Percentiles rank a stretch among this genome's conserved stretches.
These are phyloP conservation scores for Zaprionus nigranus DNA, from an alignment of 1,140 invertebrate species.

Conservation along the genomic window DNA sequence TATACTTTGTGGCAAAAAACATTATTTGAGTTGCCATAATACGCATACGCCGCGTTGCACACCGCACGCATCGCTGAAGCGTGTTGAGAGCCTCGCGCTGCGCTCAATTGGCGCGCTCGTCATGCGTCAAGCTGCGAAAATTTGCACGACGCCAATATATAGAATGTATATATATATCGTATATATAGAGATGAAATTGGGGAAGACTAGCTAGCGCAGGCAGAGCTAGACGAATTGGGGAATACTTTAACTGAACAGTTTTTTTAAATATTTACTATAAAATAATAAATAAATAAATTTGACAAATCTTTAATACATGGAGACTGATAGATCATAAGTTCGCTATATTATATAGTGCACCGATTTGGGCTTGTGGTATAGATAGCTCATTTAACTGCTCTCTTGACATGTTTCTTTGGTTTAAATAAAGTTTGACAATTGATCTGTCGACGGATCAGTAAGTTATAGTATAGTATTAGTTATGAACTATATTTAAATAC, in stretches of 20 bases:
- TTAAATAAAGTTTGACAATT: no score
- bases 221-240: slow-evolving; percentile 13
- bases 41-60: slow-evolving; percentile 71
- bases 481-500: no score
- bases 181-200: slow-evolving; percentile 5
- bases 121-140: slow-evolving; percentile 60
- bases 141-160: slow-evolving; percentile 55
- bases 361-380: no score
- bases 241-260: neutral
- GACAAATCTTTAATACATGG: neutral
- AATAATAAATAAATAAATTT: no score
- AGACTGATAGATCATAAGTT: no score
- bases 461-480: no score
- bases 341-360: no score
- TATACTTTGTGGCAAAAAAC: slow-evolving; percentile 22
- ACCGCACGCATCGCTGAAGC: slow-evolving; percentile 73
- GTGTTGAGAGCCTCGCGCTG: slow-evolving; percentile 71
- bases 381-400: no score
- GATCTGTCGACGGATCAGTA: no score
- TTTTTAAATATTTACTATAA: no score
- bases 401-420: no score
- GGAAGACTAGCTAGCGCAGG: neutral
- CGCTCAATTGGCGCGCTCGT: slow-evolving; percentile 74
- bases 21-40: slow-evolving; percentile 70
- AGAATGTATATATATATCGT: slow-evolving; percentile 27